phyloP scores from a whole-genome alignment of 2,113 vertebrate species.

The Pristiophorus japonicus region DNA sequence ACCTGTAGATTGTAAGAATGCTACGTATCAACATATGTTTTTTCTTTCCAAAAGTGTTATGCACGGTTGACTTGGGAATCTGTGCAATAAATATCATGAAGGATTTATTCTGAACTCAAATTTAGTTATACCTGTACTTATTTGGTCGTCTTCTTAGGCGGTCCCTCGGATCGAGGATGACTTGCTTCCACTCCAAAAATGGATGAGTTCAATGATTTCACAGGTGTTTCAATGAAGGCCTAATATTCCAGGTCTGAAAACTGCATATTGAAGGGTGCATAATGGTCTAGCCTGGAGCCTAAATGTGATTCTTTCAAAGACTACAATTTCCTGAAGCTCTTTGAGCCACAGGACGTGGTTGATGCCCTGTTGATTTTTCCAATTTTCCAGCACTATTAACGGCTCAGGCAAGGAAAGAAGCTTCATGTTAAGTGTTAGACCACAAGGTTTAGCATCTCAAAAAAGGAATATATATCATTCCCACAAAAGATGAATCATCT shows the following conservation, averaged over 20 bases:
- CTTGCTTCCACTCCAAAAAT: no score
- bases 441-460: no score
- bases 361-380: neutral
- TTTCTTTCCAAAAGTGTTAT: neutral
- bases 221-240: no score
- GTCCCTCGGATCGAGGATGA: no score
- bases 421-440: neutral
- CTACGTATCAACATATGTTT: neutral
- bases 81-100: neutral
- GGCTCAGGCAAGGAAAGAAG: neutral
- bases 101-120: neutral
- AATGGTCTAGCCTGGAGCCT: no score
- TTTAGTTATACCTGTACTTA: conserved; percentile 9
- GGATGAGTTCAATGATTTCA: no score
- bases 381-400: neutral
- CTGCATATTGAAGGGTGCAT: no score
- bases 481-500: neutral
- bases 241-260: no score
- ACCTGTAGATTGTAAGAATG: neutral
- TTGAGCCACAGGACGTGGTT: neutral
- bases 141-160: no score
- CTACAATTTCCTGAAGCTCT: neutral
- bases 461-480: neutral
- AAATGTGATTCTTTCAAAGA: neutral
- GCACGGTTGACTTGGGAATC: neutral